Conservation (phyloP, 2,888 invertebrate genomes). For the Andrena bicolor region DNA sequence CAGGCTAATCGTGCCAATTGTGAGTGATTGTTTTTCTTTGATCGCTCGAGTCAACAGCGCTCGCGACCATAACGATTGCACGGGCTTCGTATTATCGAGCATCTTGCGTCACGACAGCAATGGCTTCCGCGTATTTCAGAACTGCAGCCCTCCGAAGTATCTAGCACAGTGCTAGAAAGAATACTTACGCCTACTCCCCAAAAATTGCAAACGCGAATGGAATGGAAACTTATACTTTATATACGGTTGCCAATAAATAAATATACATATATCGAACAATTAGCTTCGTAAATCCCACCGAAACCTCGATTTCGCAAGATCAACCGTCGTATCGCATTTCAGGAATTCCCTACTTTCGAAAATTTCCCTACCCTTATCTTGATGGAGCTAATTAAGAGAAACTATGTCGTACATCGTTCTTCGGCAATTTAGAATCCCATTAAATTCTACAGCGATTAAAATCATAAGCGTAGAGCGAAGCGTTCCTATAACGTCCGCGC, state of each 20-base stretch:
- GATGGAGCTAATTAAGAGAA: constrained; percentile 28
- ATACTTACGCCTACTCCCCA: no score
- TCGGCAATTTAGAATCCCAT: constrained; percentile 12
- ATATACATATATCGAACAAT: constrained; percentile 8
- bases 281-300: constrained; percentile 17
- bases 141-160: background rate
- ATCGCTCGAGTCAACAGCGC: constrained; percentile 17
- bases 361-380: constrained; percentile 38
- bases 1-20: constrained; percentile 53
- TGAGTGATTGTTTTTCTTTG: constrained; percentile 37
- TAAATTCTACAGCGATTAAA: constrained; percentile 1
- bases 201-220: background rate
- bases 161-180: no score
- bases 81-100: constrained; percentile 10
- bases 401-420: background rate
- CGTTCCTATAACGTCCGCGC: background rate
- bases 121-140: constrained; percentile 26
- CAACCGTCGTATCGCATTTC: constrained; percentile 16
- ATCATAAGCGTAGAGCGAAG: background rate
- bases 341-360: constrained; percentile 43
- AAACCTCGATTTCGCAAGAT: constrained; percentile 32
- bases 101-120: constrained; percentile 11
- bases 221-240: background rate
- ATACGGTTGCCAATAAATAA: constrained; percentile 8
- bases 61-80: background rate